Evolutionary conservation across 1,140 invertebrate genomes (phyloP), one percentile per base, ranked within the genome.

Genomic region (Carposina sasakii): DNA sequence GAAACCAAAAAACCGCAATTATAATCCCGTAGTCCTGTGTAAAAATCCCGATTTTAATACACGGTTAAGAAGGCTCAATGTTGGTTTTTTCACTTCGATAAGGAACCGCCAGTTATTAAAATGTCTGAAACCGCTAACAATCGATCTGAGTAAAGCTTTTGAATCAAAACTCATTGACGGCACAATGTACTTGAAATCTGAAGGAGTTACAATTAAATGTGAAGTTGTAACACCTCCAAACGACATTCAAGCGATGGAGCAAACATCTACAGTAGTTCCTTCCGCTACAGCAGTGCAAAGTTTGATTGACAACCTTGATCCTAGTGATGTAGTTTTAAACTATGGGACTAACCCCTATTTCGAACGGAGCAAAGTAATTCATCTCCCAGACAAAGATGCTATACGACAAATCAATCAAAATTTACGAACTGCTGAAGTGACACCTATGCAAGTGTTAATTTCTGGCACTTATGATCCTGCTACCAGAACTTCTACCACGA

Each of bases 1-100:
- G 48, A 84, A 81, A 63, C 81, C 76, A n/a, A 65, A 59, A 49
- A 59, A 48, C 30, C 57, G 62, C 21, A 54, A 30, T 4, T 84
- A 84, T 31, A 75, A 72, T 53, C 71, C 76, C 0, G 73, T 79
- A 60, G 57, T 71, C 17, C 39, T 84, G 4, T 82, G 76, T 40
- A 81, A 82, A 54, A 84, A 84, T 57, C 81, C 81, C 3, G 81
- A 84, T 60, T 84, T 82, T 50, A 84, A 84, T 51, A 84, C 75
- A 2, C 51, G 73, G 37, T 58, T 84, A 39, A 81, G 75, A 48
- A 60, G 70, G 45, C 52, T 84, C 24, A 69, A 57, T 1, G 58
- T 62, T 5, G 75, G 67, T 1, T 84, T 81, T 52, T 55, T 76
- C 20, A 71, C 54, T 40, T 67, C 59, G 4, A 54, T 57, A 17